Evolutionary conservation across 2,888 invertebrate genomes (phyloP).

Genomic region (Aphidoletes aphidimyza): DNA sequence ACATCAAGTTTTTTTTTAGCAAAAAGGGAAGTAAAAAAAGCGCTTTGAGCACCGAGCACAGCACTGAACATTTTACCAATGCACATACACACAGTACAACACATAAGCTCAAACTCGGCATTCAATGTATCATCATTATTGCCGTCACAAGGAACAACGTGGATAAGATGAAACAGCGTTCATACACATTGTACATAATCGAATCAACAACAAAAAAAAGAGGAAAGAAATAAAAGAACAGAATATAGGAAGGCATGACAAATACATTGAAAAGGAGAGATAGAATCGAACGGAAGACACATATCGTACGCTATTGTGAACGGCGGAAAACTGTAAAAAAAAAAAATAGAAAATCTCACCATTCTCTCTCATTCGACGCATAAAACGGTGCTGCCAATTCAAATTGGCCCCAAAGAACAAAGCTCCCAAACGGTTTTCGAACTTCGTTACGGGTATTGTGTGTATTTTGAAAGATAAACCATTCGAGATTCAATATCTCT

Average conservation of each 20-base stretch:
- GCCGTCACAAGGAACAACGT: not conserved
- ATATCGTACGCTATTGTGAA: not conserved
- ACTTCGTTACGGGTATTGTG: conserved; percentile 44
- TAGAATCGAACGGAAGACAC: not conserved
- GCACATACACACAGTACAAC: not conserved
- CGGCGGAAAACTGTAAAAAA: not conserved
- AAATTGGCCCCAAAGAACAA: conserved; percentile 28
- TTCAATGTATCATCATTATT: conserved; percentile 12
- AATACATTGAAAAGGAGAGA: not conserved
- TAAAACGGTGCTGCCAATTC: not conserved
- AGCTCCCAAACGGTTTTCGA: not conserved
- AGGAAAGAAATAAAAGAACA: not conserved
- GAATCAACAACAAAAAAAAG: conserved; percentile 19
- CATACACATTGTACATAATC: not conserved
- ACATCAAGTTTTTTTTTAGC: not conserved
- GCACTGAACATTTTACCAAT: not conserved
- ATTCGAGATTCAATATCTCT: not conserved
- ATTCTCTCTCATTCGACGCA: not conserved
- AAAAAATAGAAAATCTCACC: not conserved
- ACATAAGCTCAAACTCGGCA: not conserved
- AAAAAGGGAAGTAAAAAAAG: not conserved
- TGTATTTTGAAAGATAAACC: not conserved
- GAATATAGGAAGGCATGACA: not conserved
- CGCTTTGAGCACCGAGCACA: not conserved
- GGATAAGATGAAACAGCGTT: not conserved